These are phyloP conservation scores for Tangara arthus DNA, from an alignment of 2,797 vertebrate genomes.

Conservation along the genomic window DNA sequence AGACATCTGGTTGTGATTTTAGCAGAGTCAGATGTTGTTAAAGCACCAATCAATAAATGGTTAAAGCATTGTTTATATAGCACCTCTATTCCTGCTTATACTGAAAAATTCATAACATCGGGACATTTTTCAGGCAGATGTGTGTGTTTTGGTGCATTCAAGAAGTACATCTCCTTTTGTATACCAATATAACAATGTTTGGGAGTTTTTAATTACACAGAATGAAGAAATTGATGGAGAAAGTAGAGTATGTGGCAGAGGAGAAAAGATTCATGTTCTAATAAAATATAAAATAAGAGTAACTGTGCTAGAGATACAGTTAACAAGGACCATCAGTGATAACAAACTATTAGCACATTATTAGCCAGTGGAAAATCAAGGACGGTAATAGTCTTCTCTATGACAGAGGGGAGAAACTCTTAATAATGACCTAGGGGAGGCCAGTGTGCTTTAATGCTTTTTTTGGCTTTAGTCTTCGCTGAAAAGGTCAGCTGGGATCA, in stretches of 20 bases:
- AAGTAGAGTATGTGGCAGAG: neutral
- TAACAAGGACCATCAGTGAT: neutral
- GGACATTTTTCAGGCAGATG: neutral
- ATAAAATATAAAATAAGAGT: neutral
- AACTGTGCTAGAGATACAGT: neutral
- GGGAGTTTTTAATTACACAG: neutral
- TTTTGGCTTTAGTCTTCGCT: slow-evolving; percentile 35
- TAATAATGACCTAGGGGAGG: slow-evolving; percentile 40
- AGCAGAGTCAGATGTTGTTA: slow-evolving; percentile 3
- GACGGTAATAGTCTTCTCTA: neutral
- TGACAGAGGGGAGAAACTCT: neutral
- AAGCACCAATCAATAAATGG: slow-evolving; percentile 36
- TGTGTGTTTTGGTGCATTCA: neutral
- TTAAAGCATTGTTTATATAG: slow-evolving; percentile 39
- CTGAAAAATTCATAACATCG: slow-evolving; percentile 36
- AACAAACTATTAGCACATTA: neutral
- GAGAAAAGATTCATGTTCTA: neutral
- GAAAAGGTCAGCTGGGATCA: slow-evolving; percentile 42
- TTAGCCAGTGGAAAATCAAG: neutral
- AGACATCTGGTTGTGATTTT: neutral
- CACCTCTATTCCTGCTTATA: slow-evolving; percentile 17
- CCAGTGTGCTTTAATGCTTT: slow-evolving; percentile 36
- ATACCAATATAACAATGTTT: neutral
- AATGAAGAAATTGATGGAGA: neutral
- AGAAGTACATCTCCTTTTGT: neutral